phyloP scores from a whole-genome alignment of 2,888 invertebrate species.

The Dasypolia templi region DNA sequence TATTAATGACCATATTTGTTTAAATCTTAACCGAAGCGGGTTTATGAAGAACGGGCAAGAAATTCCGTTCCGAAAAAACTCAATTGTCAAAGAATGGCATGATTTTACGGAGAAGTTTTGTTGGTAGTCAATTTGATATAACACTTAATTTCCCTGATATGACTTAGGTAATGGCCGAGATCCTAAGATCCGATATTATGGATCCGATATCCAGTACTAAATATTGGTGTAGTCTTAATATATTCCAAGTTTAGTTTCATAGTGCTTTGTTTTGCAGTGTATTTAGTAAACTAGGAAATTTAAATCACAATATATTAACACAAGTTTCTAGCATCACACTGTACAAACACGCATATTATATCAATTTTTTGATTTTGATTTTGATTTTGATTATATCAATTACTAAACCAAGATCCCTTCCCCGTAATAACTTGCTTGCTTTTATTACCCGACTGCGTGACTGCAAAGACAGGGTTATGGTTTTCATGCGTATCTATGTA shows the following conservation, averaged over 20 bases:
- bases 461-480: neutral
- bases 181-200: neutral
- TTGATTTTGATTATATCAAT: too few relatives aligned
- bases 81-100: neutral
- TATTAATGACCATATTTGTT: too few relatives aligned
- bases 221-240: neutral
- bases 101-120: neutral
- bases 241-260: neutral
- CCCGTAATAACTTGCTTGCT: neutral
- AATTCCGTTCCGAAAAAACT: neutral
- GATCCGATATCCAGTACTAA: neutral
- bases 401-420: neutral
- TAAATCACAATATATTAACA: slow-evolving; percentile 2
- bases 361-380: too few relatives aligned
- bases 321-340: neutral
- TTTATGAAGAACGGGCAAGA: neutral
- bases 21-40: too few relatives aligned
- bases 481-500: neutral
- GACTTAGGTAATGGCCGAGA: neutral
- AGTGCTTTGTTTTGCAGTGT: neutral
- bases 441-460: neutral
- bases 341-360: neutral
- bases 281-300: neutral
- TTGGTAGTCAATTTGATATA: neutral
- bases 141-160: neutral